phyloP scores from a whole-genome alignment of 2,888 invertebrate genomes.

The Xestia sexstrigata region DNA sequence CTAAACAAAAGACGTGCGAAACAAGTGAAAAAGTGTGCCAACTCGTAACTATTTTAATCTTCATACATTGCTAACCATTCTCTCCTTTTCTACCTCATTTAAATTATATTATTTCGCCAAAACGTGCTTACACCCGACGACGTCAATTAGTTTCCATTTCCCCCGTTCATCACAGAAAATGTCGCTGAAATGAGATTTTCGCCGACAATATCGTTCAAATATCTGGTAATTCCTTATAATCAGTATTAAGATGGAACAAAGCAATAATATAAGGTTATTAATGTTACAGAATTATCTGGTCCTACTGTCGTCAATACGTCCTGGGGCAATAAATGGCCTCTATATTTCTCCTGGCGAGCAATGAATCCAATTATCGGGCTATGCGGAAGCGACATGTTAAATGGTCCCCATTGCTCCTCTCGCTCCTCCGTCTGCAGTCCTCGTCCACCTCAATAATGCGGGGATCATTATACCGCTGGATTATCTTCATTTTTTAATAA shows the following conservation, averaged over 20 bases:
- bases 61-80: no score
- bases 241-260: constrained; percentile 54
- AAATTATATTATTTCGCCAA: constrained; percentile 21
- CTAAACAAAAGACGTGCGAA: no score
- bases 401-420: constrained; percentile 80
- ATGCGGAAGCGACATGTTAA: constrained; percentile 84
- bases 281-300: constrained; percentile 65
- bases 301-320: constrained; percentile 75
- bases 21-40: no score
- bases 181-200: constrained; percentile 28
- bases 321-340: constrained; percentile 80
- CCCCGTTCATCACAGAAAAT: constrained; percentile 34
- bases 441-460: constrained; percentile 69
- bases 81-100: constrained; percentile 16
- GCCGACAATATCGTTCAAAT: constrained; percentile 43
- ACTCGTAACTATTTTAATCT: no score
- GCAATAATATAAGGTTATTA: constrained; percentile 67
- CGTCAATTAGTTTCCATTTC: constrained; percentile 40
- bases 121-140: constrained; percentile 13
- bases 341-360: constrained; percentile 83
- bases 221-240: constrained; percentile 51
- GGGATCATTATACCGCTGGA: constrained; percentile 64
- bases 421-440: constrained; percentile 64
- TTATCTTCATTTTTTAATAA: constrained; percentile 58
- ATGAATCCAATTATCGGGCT: constrained; percentile 88